Conservation (phyloP, 37 sponge, comb jelly and placozoan genomes). For the Haliclona indistincta region DNA sequence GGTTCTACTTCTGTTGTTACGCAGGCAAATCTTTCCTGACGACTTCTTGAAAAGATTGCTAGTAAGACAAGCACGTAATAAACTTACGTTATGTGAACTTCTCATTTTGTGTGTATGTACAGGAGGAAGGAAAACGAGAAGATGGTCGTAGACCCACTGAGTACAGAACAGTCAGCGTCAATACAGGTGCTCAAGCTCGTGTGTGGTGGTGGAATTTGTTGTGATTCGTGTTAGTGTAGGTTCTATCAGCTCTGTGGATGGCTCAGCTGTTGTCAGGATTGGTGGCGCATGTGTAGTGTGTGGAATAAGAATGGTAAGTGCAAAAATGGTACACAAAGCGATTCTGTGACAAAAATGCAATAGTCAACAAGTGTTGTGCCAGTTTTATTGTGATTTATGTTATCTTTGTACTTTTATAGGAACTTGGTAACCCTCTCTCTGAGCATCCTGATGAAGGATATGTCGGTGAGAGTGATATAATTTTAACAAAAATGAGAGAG, state of each 20-base stretch:
- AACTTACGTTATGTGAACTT: background rate
- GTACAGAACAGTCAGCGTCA: background rate
- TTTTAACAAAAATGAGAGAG: no score
- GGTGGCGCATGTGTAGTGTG: conserved; percentile 67
- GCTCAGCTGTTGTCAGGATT: conserved; percentile 59
- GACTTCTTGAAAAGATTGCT: background rate
- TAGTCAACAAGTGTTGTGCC: no score
- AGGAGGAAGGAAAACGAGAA: conserved; percentile 9
- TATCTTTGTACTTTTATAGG: background rate
- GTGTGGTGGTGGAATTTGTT: background rate
- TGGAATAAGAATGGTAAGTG: conserved; percentile 70
- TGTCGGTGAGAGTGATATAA: background rate
- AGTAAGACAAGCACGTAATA: background rate
- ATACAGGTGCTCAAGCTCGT: background rate
- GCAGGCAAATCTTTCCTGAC: background rate
- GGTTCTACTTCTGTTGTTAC: background rate
- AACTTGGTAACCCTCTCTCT: background rate
- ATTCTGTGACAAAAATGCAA: no score
- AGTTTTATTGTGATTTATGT: background rate
- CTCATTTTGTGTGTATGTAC: background rate
- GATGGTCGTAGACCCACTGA: background rate
- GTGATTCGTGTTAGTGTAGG: conserved; percentile 13
- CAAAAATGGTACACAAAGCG: no score
- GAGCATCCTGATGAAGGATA: background rate
- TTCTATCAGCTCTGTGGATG: conserved; percentile 52